Conservation (phyloP, 2,888 invertebrate species). For the Ennomos quercinarius region DNA sequence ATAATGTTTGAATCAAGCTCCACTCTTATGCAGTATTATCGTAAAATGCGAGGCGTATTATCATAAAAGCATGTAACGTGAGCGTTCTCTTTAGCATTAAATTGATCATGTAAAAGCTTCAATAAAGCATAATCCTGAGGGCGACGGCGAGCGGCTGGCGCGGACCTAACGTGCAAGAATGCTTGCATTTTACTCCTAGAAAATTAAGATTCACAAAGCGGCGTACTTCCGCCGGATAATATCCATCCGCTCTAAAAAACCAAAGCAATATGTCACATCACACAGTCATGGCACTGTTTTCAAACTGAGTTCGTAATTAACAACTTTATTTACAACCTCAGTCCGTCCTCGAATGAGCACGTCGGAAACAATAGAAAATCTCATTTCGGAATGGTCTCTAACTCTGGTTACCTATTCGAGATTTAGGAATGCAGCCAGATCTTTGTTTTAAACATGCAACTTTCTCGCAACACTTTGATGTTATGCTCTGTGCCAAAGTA, state of each 20-base stretch:
- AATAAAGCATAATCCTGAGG: constrained; percentile 21
- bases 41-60: neutral
- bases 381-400: neutral
- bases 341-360: constrained; percentile 16
- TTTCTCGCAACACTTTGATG: too few relatives aligned
- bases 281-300: constrained; percentile 57
- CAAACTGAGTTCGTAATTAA: constrained; percentile 45
- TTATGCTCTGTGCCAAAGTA: too few relatives aligned
- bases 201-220: constrained; percentile 66
- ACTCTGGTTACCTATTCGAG: constrained; percentile 1
- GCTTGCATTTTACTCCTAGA: constrained; percentile 69
- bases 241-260: constrained; percentile 66
- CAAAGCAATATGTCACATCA: constrained; percentile 66
- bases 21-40: too few relatives aligned
- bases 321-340: constrained; percentile 29
- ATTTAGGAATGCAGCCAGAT: too few relatives aligned
- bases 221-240: constrained; percentile 52
- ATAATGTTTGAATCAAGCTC: too few relatives aligned
- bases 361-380: constrained; percentile 20
- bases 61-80: constrained; percentile 10
- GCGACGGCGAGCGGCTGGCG: constrained; percentile 8
- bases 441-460: too few relatives aligned
- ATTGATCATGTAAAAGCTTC: constrained; percentile 25
- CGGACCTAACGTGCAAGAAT: constrained; percentile 43
- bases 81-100: constrained; percentile 13